phyloP scores from a whole-genome alignment of 2,797 vertebrate species.

The Lepidocolaptes lacrymiger region DNA sequence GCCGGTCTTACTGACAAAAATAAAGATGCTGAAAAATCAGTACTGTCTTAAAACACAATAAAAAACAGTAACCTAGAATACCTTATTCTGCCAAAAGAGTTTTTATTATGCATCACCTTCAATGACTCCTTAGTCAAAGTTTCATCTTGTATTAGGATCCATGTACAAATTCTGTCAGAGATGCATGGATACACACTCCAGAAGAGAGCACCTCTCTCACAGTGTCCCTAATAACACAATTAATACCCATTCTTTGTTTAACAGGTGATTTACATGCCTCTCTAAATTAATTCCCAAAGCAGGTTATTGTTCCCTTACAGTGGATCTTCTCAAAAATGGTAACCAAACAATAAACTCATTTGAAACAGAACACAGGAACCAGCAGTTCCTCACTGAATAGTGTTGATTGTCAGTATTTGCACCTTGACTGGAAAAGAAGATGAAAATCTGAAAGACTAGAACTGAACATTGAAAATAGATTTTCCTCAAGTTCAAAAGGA shows the following conservation, averaged over 20 bases:
- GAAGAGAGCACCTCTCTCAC: not conserved
- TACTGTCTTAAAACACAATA: not conserved
- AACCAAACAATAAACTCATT: slow-evolving; percentile 26
- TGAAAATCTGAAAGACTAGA: slow-evolving; percentile 53
- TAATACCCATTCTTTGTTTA: not conserved
- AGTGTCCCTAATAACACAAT: not conserved
- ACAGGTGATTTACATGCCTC: not conserved
- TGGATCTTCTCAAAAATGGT: slow-evolving; percentile 35
- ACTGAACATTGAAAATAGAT: slow-evolving; percentile 60
- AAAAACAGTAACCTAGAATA: not conserved
- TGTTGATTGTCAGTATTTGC: slow-evolving; percentile 54
- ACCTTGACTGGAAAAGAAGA: slow-evolving; percentile 59
- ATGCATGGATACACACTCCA: not conserved
- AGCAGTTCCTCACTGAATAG: slow-evolving; percentile 26
- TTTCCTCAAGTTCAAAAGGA: slow-evolving; percentile 65
- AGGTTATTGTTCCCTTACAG: slow-evolving; percentile 39
- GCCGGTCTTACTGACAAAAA: not conserved
- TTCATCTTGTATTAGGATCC: not conserved
- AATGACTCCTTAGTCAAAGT: not conserved
- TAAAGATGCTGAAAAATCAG: not conserved
- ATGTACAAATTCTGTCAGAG: not conserved
- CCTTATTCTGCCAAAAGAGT: not conserved
- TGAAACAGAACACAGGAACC: not conserved
- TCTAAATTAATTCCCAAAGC: slow-evolving; percentile 62
- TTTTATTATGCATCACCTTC: not conserved